Percentiles rank a stretch among this genome's conserved stretches.
These are phyloP conservation scores for Chloroceryle inda DNA, from an alignment of 2,797 vertebrate species.

Conservation along the genomic window DNA sequence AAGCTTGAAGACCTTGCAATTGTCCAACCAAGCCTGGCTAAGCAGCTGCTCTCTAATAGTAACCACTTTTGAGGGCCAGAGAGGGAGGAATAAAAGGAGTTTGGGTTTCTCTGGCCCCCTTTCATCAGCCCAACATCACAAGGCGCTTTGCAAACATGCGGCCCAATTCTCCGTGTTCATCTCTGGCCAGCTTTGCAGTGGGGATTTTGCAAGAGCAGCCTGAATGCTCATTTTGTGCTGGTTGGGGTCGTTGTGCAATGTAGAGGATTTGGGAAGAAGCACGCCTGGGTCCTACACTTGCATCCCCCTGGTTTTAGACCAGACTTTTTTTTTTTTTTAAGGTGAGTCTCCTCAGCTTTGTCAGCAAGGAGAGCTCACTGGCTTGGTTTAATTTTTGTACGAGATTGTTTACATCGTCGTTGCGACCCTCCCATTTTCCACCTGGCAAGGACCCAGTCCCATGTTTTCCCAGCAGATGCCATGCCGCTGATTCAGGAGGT, in stretches of 20 bases:
- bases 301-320: not conserved
- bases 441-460: not conserved
- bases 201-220: not conserved
- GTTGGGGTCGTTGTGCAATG: not conserved
- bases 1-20: not conserved
- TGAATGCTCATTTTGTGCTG: accelerated
- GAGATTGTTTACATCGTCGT: not conserved
- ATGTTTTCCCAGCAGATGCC: accelerated
- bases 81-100: not conserved
- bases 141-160: not conserved
- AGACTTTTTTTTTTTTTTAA: not conserved
- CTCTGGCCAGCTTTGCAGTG: not conserved
- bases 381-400: not conserved
- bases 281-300: not conserved
- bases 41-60: not conserved
- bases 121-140: not conserved
- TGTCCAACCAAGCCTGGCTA: not conserved
- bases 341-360: not conserved
- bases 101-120: not conserved
- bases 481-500: not conserved
- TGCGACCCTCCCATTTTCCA: not conserved
- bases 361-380: accelerated
- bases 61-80: not conserved
- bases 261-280: not conserved
- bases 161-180: not conserved